Conservation (phyloP, 2,113 vertebrate genomes). For the Charina bottae region DNA sequence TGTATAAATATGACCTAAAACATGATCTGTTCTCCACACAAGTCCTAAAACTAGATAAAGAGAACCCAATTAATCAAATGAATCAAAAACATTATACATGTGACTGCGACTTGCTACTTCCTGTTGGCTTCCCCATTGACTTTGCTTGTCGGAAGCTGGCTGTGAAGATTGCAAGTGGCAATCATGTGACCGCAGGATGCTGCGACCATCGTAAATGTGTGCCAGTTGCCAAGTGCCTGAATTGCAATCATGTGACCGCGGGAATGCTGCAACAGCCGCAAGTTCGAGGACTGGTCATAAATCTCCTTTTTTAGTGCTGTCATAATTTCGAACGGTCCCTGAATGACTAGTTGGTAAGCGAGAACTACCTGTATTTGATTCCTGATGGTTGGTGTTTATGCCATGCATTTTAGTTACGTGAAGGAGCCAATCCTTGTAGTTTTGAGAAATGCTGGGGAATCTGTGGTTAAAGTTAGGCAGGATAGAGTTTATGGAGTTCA, state of each 20-base stretch:
- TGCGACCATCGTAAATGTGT: neutral
- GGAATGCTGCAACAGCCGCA: neutral
- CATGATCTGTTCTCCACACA: neutral
- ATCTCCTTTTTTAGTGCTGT: neutral
- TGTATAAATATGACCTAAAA: neutral
- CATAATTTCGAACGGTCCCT: neutral
- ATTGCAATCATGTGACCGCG: neutral
- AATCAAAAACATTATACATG: neutral
- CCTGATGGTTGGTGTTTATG: neutral
- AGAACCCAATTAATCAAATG: neutral
- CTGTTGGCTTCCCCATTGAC: neutral
- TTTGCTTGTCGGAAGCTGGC: neutral
- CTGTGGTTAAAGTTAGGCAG: neutral
- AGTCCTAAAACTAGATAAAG: neutral
- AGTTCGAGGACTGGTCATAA: neutral
- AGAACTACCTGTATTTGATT: neutral
- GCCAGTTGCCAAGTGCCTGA: neutral
- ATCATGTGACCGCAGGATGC: neutral
- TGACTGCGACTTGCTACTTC: neutral
- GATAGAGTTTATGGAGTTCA: neutral
- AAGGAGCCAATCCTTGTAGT: neutral
- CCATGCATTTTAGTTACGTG: neutral
- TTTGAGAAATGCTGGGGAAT: neutral
- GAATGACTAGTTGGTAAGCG: neutral
- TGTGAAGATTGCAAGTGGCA: neutral